Evolutionary conservation across 2,113 vertebrate species (phyloP), one percentile per base, ranked within the genome.

Genomic region (Myiopsitta monachus): DNA sequence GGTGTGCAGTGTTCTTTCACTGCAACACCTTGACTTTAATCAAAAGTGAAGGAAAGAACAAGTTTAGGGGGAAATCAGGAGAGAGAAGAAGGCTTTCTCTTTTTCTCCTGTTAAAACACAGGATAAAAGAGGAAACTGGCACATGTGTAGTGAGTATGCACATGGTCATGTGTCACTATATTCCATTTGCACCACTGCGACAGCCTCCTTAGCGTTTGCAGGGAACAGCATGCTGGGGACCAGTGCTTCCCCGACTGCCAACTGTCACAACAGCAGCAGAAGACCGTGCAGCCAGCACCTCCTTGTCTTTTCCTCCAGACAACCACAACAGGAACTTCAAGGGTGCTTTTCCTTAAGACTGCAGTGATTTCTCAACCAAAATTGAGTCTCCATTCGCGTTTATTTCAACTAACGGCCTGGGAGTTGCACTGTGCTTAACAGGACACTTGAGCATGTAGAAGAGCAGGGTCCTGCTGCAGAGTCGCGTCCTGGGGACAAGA

Each of bases 381-480:
- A 51, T 16, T 1, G 0, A 4, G 3, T 46, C 83, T 92, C 49
- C 41, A 17, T 8, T 44, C 85, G 62, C 46, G 1, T 22, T 39
- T 59, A 36, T 70, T 17, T 15, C 83, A 38, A 1, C 39, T 36
- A 3, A 22, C 0, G 14, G 74, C 31, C 39, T 1, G 2, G 61
- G 69, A 61, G 18, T 11, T 38, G 59, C 2, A 10, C 47, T 62
- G 38, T 57, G 62, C 54, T 24, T 83, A 86, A 68, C 46, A 28
- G 80, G 76, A 81, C 9, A 2, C 66, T 4, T 59, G 88, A 83
- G 89, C 79, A 12, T 2, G 2, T 73, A 77, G 91, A 94, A 79
- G 64, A 92, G 93, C 90, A 49, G 92, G 88, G 64, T 81, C 76
- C 86, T 83, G 69, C 90, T 18, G 36, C 87, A 77, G 92, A 93